Conservation (phyloP, 2,113 vertebrate species). For the Aythya baeri region DNA sequence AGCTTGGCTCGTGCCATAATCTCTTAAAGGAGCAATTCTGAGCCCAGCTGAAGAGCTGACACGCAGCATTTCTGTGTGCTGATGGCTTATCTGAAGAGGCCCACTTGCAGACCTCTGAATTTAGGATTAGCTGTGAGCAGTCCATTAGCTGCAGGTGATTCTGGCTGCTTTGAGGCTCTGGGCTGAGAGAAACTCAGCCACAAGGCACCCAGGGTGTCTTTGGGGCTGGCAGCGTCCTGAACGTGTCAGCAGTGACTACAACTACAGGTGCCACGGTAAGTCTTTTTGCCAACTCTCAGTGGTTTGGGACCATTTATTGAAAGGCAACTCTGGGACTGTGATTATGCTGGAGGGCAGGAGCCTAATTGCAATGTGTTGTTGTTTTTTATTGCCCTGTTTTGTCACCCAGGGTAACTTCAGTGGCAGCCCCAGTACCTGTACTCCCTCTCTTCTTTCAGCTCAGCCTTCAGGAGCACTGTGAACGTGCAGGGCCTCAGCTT, state of each 20-base stretch:
- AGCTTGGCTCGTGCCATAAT: fast-evolving
- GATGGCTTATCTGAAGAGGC: background rate
- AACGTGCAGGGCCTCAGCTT: fast-evolving
- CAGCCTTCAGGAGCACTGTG: fast-evolving
- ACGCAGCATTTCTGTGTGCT: background rate
- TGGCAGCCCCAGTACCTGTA: background rate
- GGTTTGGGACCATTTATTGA: background rate
- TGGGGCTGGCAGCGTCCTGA: background rate
- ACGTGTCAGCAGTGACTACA: background rate
- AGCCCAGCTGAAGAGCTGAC: background rate
- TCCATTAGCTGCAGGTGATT: background rate
- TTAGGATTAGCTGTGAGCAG: background rate
- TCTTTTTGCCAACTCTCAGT: background rate
- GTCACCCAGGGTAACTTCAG: fast-evolving
- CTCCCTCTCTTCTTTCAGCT: background rate
- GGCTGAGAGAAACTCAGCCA: background rate
- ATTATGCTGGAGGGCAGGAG: background rate
- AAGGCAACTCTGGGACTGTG: background rate
- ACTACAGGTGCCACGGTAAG: background rate
- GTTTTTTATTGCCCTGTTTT: fast-evolving
- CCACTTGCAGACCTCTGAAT: background rate
- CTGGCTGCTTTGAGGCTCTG: background rate
- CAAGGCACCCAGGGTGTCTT: background rate
- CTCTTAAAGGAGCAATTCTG: background rate
- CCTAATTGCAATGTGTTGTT: background rate